Evolutionary conservation across 2,113 vertebrate species (phyloP), one percentile per base, ranked within the genome.

Genomic region (Struthidea cinerea): DNA sequence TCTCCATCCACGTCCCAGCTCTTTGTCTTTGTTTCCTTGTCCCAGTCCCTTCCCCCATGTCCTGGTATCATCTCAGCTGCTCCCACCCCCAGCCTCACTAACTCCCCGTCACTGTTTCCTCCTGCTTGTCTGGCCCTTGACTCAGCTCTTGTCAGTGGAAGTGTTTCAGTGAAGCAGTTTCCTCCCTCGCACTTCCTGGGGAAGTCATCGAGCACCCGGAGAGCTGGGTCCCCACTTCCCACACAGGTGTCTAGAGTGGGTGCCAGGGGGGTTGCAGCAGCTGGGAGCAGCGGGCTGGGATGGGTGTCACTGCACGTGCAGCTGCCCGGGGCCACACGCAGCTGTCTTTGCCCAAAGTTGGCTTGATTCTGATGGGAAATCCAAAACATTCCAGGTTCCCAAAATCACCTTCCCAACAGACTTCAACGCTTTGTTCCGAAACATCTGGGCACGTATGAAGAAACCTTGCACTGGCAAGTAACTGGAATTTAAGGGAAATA

Each of bases 361-460:
- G 56, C 3, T 1, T 64, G 41, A 61, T 84, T 74, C 53, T 35
- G 26, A 53, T 89, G 61, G 81, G 84, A 94, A 94, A 87, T 91
- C 24, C 33, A 63, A 77, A 87, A 81, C 1, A 1, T 56, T 90
- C 63, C 3, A 1, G 61, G 70, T 52, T 60, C 77, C 16, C 52
- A 46, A 35, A 90, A 84, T 75, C 24, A 63, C 60, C 86, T 92
- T 93, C 68, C 80, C 9, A 2, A 39, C 35, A 89, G 80, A 77
- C 30, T 28, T 65, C 33, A 64, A 37, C 60, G 80, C 83, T 96
- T 95, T 93, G 83, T 96, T 93, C 42, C 11, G 47, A 93, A 95
- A 88, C 76, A 78, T 74, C 64, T 87, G 93, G 50, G 47, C 16
- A 57, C 0, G 0, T 55, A 67, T 2, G 18, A 41, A 52, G 24